Conservation (phyloP, 2,888 invertebrate species). For the Volucella inflata region DNA sequence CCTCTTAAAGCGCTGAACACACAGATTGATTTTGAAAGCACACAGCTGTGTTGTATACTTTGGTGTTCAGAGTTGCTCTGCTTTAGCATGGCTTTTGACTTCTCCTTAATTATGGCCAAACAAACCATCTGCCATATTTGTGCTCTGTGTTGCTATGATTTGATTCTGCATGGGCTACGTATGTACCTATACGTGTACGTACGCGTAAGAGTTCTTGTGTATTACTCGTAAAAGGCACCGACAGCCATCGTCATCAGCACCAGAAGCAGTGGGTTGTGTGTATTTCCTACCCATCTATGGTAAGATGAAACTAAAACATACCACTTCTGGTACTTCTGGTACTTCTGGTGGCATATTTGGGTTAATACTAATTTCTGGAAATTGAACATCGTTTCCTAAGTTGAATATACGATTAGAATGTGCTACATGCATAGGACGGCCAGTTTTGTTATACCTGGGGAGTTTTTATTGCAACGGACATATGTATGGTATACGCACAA, state of each 20-base stretch:
- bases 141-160: slow-evolving; percentile 59
- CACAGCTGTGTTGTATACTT: slow-evolving; percentile 49
- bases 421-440: not conserved
- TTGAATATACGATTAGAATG: slow-evolving; percentile 16
- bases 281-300: slow-evolving; percentile 70
- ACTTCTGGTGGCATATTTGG: slow-evolving; percentile 66
- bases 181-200: slow-evolving; percentile 28
- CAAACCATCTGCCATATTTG: slow-evolving; percentile 70
- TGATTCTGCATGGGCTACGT: slow-evolving; percentile 28
- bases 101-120: slow-evolving; percentile 73
- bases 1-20: slow-evolving; percentile 45
- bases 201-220: slow-evolving; percentile 23
- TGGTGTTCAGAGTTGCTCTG: slow-evolving; percentile 19
- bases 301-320: slow-evolving; percentile 65
- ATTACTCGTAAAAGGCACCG: slow-evolving; percentile 44
- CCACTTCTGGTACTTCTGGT: slow-evolving; percentile 48
- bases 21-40: slow-evolving; percentile 58
- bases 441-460: slow-evolving; percentile 36
- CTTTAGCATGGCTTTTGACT: slow-evolving; percentile 71
- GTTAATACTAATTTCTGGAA: slow-evolving; percentile 73
- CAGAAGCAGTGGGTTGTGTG: slow-evolving; percentile 26
- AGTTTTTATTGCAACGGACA: slow-evolving; percentile 70
- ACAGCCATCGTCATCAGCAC: slow-evolving; percentile 35
- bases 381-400: slow-evolving; percentile 66
- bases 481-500: slow-evolving; percentile 22